phyloP scores from a whole-genome alignment of 2,113 vertebrate species.

The Gnathonemus longibarbis region DNA sequence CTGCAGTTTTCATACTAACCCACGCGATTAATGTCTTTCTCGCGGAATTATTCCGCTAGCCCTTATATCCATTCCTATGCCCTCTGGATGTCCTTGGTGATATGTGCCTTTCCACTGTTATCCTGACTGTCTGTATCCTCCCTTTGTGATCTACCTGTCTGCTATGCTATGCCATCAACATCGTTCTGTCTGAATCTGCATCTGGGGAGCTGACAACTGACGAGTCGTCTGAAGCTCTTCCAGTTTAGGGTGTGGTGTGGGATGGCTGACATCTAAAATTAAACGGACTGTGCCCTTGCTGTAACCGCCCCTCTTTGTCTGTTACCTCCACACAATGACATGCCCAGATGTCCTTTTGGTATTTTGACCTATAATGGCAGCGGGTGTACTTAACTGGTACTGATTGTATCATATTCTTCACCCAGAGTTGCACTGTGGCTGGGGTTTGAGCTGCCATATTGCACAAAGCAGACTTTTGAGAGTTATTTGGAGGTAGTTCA shows the following conservation, averaged over 20 bases:
- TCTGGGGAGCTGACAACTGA: constrained; percentile 26
- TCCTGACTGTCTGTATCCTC: not conserved
- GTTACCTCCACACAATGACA: constrained; percentile 48
- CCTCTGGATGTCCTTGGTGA: not conserved
- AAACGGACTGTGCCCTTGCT: constrained; percentile 52
- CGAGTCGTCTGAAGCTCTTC: constrained; percentile 24
- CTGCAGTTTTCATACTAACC: not conserved
- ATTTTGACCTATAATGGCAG: constrained; percentile 38
- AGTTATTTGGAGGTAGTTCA: not conserved
- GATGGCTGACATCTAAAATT: constrained; percentile 50
- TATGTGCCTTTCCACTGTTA: not conserved
- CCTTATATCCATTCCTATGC: not conserved
- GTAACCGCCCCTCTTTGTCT: constrained; percentile 44
- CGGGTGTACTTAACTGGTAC: constrained; percentile 11
- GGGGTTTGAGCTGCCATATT: not conserved
- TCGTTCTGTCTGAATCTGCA: not conserved
- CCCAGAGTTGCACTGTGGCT: not conserved
- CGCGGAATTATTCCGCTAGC: not conserved
- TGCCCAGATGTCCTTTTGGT: constrained; percentile 42
- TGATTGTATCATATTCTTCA: not conserved
- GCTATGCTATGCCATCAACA: not conserved
- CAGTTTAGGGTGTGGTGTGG: constrained; percentile 25
- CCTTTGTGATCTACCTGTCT: not conserved
- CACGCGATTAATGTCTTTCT: not conserved
- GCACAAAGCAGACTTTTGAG: not conserved